Evolutionary conservation across 2,888 invertebrate genomes (phyloP).

Genomic region (Ectemnius continuus): DNA sequence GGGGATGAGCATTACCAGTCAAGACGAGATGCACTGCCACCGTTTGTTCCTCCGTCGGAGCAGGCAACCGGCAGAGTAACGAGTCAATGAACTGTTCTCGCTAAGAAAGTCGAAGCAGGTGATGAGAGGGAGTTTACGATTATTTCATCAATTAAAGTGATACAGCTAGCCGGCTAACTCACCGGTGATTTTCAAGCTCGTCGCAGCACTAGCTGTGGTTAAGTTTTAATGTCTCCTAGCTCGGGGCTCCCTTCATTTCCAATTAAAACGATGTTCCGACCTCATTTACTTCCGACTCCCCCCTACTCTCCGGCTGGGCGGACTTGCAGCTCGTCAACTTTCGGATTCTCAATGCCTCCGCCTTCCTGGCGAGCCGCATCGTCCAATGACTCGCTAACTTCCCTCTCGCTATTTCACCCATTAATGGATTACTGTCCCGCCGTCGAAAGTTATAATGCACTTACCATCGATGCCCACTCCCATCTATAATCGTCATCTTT

Average conservation of each 20-base stretch:
- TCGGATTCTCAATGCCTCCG: not conserved
- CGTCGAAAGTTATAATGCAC: not conserved
- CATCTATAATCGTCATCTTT: constrained; percentile 1
- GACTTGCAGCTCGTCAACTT: constrained; percentile 17
- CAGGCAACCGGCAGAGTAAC: not conserved
- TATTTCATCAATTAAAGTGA: constrained; percentile 67
- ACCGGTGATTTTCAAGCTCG: constrained; percentile 52
- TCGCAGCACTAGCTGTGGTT: constrained; percentile 26
- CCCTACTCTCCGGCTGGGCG: not conserved
- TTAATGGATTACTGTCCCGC: not conserved
- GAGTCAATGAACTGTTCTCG: constrained; percentile 9
- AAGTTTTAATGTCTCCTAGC: constrained; percentile 40
- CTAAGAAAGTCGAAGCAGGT: constrained; percentile 30
- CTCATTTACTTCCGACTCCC: constrained; percentile 17
- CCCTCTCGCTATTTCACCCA: not conserved
- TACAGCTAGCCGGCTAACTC: constrained; percentile 55
- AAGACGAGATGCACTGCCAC: not conserved
- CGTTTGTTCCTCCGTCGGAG: not conserved
- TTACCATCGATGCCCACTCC: not conserved
- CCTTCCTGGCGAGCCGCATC: not conserved
- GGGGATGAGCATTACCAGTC: constrained; percentile 8
- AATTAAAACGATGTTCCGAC: constrained; percentile 57
- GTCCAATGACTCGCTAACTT: not conserved
- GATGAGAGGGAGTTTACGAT: constrained; percentile 64
- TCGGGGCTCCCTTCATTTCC: constrained; percentile 46